Conservation (phyloP, 2,113 vertebrate species). For the Mellivora capensis region DNA sequence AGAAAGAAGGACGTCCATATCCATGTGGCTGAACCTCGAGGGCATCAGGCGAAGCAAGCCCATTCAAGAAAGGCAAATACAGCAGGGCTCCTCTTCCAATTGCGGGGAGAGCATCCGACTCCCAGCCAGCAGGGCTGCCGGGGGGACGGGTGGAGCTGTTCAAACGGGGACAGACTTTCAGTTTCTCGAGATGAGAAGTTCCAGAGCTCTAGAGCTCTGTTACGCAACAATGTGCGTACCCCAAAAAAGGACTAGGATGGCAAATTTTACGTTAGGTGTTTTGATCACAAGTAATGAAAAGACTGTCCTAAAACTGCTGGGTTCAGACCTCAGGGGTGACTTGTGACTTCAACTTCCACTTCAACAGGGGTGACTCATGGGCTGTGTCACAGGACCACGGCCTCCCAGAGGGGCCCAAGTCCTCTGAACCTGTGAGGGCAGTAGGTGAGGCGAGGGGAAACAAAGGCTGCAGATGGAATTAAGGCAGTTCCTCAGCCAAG, state of each 20-base stretch:
- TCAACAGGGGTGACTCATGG: too few species aligned
- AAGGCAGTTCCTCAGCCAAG: neutral
- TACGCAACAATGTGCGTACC: too few species aligned
- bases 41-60: neutral
- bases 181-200: neutral
- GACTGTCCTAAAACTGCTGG: neutral
- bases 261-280: neutral
- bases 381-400: too few species aligned
- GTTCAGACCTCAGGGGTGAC: neutral
- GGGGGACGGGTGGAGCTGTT: too few species aligned
- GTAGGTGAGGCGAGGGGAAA: too few species aligned
- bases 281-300: neutral
- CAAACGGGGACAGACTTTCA: neutral
- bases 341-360: neutral
- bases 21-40: neutral
- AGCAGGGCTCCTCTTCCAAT: too few species aligned
- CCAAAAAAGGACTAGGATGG: too few species aligned
- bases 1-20: neutral
- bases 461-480: neutral
- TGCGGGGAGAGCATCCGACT: rapidly evolving
- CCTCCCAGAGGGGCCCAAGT: rapidly evolving
- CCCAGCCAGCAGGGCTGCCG: neutral
- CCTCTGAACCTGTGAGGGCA: rapidly evolving
- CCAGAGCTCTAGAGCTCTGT: neutral
- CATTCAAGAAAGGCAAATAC: too few species aligned